A percentile compares a stretch with the other conserved stretches of the same genome.
Evolutionary conservation across 1,140 invertebrate species (phyloP).

Genomic region (Drosophila subpulchrella): DNA sequence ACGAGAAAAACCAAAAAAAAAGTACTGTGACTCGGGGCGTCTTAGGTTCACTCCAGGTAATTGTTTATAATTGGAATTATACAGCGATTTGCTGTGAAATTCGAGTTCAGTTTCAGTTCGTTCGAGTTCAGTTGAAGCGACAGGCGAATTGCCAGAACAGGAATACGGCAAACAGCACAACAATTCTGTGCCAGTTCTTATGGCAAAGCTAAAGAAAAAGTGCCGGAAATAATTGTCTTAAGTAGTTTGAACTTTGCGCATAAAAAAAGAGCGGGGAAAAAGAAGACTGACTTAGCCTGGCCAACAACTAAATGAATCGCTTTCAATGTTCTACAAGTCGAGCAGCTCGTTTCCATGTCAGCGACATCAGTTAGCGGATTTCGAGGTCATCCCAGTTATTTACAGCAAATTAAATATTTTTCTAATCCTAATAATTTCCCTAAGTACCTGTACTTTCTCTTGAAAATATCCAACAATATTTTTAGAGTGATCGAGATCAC

Average conservation of each 20-base stretch:
- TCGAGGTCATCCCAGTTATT: constrained; percentile 20
- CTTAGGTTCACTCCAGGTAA: constrained; percentile 61
- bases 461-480: constrained; percentile 4
- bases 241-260: constrained; percentile 76
- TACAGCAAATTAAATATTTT: constrained; percentile 24
- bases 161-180: constrained; percentile 31
- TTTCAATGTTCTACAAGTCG: constrained; percentile 31
- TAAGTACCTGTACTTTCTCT: constrained; percentile 34
- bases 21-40: constrained; percentile 49
- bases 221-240: constrained; percentile 79
- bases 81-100: constrained; percentile 75
- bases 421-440: constrained; percentile 9
- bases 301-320: constrained; percentile 42
- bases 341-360: constrained; percentile 18
- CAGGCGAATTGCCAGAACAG: constrained; percentile 58
- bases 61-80: constrained; percentile 76
- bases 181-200: constrained; percentile 58
- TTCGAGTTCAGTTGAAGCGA: constrained; percentile 29
- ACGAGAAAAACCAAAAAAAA: constrained; percentile 9
- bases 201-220: constrained; percentile 64
- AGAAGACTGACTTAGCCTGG: constrained; percentile 12
- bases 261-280: constrained; percentile 18
- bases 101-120: constrained; percentile 47
- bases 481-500: constrained; percentile 60
- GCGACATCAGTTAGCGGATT: constrained; percentile 27